Evolutionary conservation across 1,140 invertebrate species (phyloP), one percentile per base, ranked within the genome.

Genomic region (Drosophila azteca): DNA sequence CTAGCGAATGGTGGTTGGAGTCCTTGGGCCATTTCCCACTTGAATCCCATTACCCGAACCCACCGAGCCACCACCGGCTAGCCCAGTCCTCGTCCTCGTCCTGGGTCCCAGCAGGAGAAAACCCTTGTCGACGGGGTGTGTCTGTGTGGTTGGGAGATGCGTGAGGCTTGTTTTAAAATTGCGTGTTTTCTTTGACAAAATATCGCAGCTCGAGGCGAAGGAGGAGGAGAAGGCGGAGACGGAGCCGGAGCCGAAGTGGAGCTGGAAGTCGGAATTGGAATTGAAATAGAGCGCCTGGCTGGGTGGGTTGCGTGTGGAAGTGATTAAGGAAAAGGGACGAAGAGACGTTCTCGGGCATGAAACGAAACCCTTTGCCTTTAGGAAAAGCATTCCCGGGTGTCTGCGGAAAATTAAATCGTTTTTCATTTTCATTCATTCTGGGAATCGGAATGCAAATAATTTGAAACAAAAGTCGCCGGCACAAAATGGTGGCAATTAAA

Each of bases 131-230:
- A 39, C 45, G 26, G 77, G 79, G 64, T 77, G 71, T 57, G 52
- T 64, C 53, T 58, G 61, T 64, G 59, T 82, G 79, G 71, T 70
- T 24, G 70, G 70, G 64, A 51, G 58, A 67, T 65, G 80, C 80
- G 81, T 84, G 80, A 79, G 77, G 46, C 80, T 79, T 88, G 84
- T 88, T 88, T 88, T 83, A 75, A 85, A 87, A 87, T 87, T 87
- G 82, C 82, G 82, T 87, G 81, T 72, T 75, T 54, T 57, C 53
- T 20, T 45, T 20, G 26, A 48, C 7, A 51, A 62, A 44, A 66
- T 66, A 53, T 39, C 55, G 48, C 39, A 35, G 20, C 35, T 17
- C 44, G 43, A 13, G 35, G 11, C 11, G 35, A 11, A 11, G 35
- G 9, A 2, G 31, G 9, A 35, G 31, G 17, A 20, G 17, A 1